A percentile compares a stretch with the other conserved stretches of the same genome.
phyloP scores from a whole-genome alignment of 2,797 vertebrate species.

The Podarcis siculus region DNA sequence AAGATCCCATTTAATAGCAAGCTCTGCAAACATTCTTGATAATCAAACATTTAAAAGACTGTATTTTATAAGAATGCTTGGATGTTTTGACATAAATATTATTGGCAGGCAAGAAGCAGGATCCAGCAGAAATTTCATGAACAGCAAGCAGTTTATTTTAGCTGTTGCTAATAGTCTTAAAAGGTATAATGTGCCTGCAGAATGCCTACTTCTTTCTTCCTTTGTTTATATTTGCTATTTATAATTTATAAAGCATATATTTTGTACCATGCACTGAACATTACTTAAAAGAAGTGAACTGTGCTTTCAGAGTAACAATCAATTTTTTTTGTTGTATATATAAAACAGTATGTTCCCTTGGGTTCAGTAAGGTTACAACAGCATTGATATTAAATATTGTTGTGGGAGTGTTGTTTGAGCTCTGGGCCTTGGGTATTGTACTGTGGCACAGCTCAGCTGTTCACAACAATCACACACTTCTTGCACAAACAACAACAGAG shows the following conservation, averaged over 20 bases:
- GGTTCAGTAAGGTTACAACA: slow-evolving; percentile 65
- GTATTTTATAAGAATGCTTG: slow-evolving; percentile 23
- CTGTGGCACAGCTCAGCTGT: too few species aligned
- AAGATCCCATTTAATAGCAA: not conserved
- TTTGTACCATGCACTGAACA: too few species aligned
- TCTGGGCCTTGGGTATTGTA: too few species aligned
- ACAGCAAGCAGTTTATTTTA: too few species aligned
- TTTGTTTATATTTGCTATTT: not conserved
- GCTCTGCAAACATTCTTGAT: slow-evolving; percentile 7
- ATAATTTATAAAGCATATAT: too few species aligned
- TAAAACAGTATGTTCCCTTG: too few species aligned
- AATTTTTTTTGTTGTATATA: too few species aligned
- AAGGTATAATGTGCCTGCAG: not conserved
- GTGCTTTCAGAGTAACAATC: too few species aligned
- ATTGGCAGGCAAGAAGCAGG: not conserved
- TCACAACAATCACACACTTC: too few species aligned
- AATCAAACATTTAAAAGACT: not conserved
- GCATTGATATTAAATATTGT: slow-evolving; percentile 39
- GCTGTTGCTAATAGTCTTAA: not conserved
- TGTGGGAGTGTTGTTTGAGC: slow-evolving; percentile 10
- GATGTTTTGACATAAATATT: slow-evolving; percentile 59
- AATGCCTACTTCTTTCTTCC: not conserved
- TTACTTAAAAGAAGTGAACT: too few species aligned
- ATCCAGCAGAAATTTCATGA: not conserved
- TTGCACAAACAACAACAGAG: too few species aligned